These are phyloP conservation scores for Podarcis lilfordi DNA, from an alignment of 2,797 vertebrate species.

Conservation along the genomic window DNA sequence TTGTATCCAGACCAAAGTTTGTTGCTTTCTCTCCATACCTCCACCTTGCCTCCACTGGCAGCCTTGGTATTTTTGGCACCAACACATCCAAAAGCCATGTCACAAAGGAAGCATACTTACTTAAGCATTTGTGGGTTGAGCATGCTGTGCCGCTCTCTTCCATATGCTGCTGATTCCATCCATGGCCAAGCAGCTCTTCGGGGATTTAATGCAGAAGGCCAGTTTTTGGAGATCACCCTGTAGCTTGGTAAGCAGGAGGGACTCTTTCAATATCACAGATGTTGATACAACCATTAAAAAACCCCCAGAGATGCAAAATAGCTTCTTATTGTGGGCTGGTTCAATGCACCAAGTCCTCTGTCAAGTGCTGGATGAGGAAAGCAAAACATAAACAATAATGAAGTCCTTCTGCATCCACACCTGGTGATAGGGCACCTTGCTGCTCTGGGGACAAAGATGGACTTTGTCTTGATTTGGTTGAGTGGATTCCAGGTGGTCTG, in stretches of 20 bases:
- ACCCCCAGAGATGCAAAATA: not conserved
- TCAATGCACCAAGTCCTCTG: not conserved
- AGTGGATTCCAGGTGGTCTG: not conserved
- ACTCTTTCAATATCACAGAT: conserved; percentile 26
- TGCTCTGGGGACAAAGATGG: not conserved
- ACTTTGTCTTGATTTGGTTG: not conserved
- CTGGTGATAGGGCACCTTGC: not conserved
- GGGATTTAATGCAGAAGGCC: conserved; percentile 47
- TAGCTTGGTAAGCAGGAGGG: conserved; percentile 40
- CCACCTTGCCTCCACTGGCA: not conserved
- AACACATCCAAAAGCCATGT: conserved; percentile 32
- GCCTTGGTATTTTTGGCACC: conserved; percentile 20
- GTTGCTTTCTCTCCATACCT: not conserved
- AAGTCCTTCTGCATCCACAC: not conserved
- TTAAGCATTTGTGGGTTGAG: conserved; percentile 44
- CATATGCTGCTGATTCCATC: conserved; percentile 45
- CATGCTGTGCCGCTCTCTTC: conserved; percentile 4
- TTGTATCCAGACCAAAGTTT: not conserved
- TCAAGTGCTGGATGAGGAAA: not conserved
- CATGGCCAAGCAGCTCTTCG: conserved; percentile 45
- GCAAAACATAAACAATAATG: not conserved
- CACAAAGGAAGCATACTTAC: conserved; percentile 60
- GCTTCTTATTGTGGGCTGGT: not conserved
- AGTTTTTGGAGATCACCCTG: conserved; percentile 56
- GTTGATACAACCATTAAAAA: not conserved